phyloP scores from a whole-genome alignment of 1,140 invertebrate genomes.

The Trachymyrmex septentrionalis region DNA sequence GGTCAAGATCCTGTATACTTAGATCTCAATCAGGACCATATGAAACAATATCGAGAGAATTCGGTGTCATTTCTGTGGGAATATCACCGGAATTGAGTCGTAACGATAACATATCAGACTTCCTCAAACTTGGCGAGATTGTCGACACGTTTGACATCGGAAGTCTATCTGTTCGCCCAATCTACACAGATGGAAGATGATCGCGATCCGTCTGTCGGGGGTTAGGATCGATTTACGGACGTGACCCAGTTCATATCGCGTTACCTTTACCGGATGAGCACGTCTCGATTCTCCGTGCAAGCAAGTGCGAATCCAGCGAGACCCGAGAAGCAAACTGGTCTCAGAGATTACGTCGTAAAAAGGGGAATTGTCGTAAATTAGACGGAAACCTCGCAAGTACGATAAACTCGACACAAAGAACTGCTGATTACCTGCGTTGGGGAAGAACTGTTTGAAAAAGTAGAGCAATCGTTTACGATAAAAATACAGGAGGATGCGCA shows the following conservation, averaged over 20 bases:
- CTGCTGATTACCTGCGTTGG: not conserved
- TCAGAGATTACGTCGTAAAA: not conserved
- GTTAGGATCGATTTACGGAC: conserved; percentile 67
- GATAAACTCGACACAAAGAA: conserved; percentile 29
- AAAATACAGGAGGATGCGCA: not conserved
- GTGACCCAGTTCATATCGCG: conserved; percentile 65
- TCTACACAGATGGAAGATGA: conserved; percentile 57
- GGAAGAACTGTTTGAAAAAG: conserved; percentile 31
- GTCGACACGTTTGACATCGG: conserved; percentile 60
- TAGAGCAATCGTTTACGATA: not conserved
- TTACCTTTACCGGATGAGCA: conserved; percentile 48
- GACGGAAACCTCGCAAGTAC: not conserved
- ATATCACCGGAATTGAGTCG: conserved; percentile 61
- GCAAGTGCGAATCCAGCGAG: conserved; percentile 45
- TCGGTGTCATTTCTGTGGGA: conserved; percentile 52
- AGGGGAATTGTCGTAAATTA: conserved; percentile 33
- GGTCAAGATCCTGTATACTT: conserved; percentile 1
- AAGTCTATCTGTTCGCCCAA: conserved; percentile 61
- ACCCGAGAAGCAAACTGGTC: conserved; percentile 15
- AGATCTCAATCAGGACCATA: conserved; percentile 26
- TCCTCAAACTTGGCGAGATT: conserved; percentile 57
- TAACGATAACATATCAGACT: conserved; percentile 62
- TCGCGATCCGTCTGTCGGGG: conserved; percentile 56
- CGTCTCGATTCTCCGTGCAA: conserved; percentile 42
- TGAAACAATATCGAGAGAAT: conserved; percentile 48